These are phyloP conservation scores for Boulengeromyrus knoepffleri DNA, from an alignment of 2,113 vertebrate species.

Conservation along the genomic window DNA sequence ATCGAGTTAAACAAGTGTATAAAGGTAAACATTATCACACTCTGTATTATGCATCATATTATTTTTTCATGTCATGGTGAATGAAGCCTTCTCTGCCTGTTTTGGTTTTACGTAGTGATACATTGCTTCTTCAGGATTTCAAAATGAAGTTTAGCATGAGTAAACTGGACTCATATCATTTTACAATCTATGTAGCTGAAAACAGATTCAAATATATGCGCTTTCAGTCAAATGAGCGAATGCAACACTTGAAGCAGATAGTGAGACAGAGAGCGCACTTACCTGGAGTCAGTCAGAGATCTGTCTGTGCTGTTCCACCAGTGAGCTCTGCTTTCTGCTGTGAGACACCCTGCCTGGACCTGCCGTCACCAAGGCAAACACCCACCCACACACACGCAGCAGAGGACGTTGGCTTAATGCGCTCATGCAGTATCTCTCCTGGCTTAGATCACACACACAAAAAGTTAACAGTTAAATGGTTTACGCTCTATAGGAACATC, in stretches of 20 bases:
- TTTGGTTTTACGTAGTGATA: not conserved
- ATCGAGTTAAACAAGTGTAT: not conserved
- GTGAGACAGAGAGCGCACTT: not conserved
- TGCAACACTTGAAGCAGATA: not conserved
- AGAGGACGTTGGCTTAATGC: not conserved
- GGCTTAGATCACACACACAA: not conserved
- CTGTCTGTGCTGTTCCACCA: slow-evolving; percentile 15
- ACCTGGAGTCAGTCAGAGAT: not conserved
- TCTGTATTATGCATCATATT: not conserved
- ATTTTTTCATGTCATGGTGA: not conserved
- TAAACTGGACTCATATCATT: not conserved
- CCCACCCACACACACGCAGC: slow-evolving; percentile 3
- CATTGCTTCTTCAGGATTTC: not conserved
- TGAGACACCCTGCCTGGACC: slow-evolving; percentile 34
- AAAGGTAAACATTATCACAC: not conserved
- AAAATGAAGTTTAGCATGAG: not conserved
- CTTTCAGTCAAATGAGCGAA: not conserved
- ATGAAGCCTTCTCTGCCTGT: not conserved
- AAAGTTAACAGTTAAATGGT: not conserved
- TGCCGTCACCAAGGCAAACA: slow-evolving; percentile 31
- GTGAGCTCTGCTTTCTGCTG: slow-evolving; percentile 20
- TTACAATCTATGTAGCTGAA: not conserved
- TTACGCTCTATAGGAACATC: not conserved
- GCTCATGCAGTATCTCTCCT: not conserved
- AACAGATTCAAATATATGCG: not conserved